Evolutionary conservation across 2,113 vertebrate genomes (phyloP).

Genomic region (Tenrec ecaudatus): DNA sequence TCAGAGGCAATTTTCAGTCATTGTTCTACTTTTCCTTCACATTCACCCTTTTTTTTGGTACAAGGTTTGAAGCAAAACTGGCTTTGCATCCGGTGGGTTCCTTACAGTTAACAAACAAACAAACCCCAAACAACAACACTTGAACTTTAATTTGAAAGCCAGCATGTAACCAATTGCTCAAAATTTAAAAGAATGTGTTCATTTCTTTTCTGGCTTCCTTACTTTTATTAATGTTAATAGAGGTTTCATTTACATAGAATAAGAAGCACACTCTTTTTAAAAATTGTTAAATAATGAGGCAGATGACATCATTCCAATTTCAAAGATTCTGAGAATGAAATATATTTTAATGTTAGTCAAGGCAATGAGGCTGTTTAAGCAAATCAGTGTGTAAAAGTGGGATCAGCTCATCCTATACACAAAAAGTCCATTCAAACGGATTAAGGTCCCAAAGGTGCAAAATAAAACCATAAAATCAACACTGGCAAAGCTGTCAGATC

Average conservation of each 20-base stretch:
- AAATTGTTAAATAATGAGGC: not conserved
- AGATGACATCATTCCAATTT: constrained; percentile 11
- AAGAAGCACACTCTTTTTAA: not conserved
- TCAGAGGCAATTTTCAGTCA: constrained; percentile 66
- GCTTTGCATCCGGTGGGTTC: constrained; percentile 46
- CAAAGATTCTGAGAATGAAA: constrained; percentile 49
- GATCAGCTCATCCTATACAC: too few species aligned
- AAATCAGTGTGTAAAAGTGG: too few species aligned
- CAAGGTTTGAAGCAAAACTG: constrained; percentile 44
- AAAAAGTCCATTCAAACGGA: too few species aligned
- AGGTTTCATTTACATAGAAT: constrained; percentile 14
- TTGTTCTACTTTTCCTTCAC: constrained; percentile 56
- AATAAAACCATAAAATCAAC: too few species aligned
- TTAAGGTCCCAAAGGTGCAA: too few species aligned
- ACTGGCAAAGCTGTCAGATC: too few species aligned
- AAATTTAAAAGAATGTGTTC: constrained; percentile 25
- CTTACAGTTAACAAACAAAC: constrained; percentile 56
- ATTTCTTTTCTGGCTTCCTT: not conserved
- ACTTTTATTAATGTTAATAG: constrained; percentile 3
- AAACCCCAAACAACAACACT: not conserved
- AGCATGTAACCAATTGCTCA: constrained; percentile 24
- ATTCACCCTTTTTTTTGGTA: constrained; percentile 52
- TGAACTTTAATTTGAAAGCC: constrained; percentile 37
- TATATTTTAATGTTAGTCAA: not conserved
- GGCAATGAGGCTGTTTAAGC: too few species aligned